Conservation (phyloP, 2,113 vertebrate genomes). For the Neopipo cinnamomea region DNA sequence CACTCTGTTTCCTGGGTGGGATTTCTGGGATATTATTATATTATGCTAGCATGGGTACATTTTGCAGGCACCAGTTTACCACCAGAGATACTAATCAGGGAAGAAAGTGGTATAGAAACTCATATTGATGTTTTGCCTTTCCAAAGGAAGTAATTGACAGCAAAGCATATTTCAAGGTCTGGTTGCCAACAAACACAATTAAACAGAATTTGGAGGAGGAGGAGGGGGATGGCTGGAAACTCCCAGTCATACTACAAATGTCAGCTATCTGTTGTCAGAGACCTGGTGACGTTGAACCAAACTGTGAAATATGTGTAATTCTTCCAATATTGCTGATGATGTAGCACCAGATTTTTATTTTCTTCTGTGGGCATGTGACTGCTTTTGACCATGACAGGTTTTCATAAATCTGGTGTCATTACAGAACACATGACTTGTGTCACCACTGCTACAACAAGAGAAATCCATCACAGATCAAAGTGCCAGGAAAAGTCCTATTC, state of each 20-base stretch:
- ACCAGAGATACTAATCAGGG: neutral
- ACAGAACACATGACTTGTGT: constrained; percentile 61
- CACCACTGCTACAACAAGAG: constrained; percentile 52
- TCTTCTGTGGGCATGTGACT: neutral
- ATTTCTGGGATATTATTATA: neutral
- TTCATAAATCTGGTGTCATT: constrained; percentile 63
- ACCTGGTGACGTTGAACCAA: constrained; percentile 43
- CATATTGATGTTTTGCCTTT: neutral
- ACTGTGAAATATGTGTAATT: constrained; percentile 49
- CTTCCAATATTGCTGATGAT: constrained; percentile 30
- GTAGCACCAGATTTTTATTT: constrained; percentile 22
- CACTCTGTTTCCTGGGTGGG: neutral
- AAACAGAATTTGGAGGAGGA: constrained; percentile 42
- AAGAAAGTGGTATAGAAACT: neutral
- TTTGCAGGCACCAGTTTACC: neutral
- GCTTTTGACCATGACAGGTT: constrained; percentile 55
- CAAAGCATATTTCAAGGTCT: constrained; percentile 52
- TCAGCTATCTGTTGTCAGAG: constrained; percentile 35
- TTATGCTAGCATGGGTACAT: neutral
- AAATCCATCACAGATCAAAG: constrained; percentile 55
- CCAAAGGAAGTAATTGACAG: constrained; percentile 29
- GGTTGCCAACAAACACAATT: constrained; percentile 36
- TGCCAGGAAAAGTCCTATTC: constrained; percentile 51
- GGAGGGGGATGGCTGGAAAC: neutral
- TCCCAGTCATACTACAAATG: neutral